These are phyloP conservation scores for Teleogryllus oceanicus DNA, from an alignment of 2,888 invertebrate genomes.

Conservation along the genomic window DNA sequence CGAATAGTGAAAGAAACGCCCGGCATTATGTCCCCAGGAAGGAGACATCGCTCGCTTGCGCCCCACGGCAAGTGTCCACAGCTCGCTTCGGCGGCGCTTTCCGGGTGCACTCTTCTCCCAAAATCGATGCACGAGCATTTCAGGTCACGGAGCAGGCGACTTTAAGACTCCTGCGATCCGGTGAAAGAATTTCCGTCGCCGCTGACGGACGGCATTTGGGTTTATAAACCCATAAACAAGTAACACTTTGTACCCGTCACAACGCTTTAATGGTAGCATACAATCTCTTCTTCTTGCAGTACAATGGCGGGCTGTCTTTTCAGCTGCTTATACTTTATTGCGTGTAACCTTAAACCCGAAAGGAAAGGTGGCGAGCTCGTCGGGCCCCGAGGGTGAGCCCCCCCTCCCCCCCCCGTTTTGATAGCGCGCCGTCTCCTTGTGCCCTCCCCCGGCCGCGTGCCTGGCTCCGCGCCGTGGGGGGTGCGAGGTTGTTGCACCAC, in stretches of 20 bases:
- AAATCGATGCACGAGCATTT: no score
- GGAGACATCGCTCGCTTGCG: no score
- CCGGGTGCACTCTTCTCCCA: no score
- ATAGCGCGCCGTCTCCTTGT: not conserved
- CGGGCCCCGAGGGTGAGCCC: not conserved
- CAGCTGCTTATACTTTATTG: slow-evolving; percentile 18
- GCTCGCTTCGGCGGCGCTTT: no score
- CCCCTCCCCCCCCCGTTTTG: not conserved
- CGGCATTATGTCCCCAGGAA: no score
- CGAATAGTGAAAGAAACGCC: no score
- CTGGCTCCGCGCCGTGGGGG: not conserved
- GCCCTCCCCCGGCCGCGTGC: not conserved
- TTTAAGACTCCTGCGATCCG: no score
- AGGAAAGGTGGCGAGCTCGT: not conserved
- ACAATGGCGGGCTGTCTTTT: slow-evolving; percentile 18
- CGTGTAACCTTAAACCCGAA: not conserved
- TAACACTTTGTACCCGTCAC: slow-evolving; percentile 9
- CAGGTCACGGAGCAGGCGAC: no score
- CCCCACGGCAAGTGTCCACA: no score
- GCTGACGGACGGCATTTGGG: not conserved
- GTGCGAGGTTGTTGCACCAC: not conserved
- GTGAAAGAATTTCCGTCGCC: no score
- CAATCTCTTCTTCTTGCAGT: not conserved
- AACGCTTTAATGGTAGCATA: not conserved
- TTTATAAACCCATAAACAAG: slow-evolving; percentile 9